A percentile compares a stretch with the other conserved stretches of the same genome.
Evolutionary conservation across 92 coral and sea anemone genomes (phyloP).

Genomic region (Porites evermanni): DNA sequence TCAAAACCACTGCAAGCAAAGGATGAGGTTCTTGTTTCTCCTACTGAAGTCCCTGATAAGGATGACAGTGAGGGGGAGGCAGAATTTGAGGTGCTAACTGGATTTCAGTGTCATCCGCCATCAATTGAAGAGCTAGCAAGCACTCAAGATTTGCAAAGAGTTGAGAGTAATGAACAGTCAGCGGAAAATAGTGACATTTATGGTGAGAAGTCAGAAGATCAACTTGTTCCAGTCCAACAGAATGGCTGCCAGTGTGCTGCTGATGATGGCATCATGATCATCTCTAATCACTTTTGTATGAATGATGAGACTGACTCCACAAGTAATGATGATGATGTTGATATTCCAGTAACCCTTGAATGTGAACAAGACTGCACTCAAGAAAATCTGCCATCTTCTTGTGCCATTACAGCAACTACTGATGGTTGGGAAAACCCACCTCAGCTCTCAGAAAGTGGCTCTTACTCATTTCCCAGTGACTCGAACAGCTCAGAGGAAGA

Average conservation of each 20-base stretch:
- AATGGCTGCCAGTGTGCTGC: slow-evolving; percentile 37
- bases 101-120: slow-evolving; percentile 71
- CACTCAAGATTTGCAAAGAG: not conserved
- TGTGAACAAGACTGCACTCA: not conserved
- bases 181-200: not conserved
- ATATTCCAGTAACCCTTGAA: slow-evolving; percentile 15
- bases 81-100: slow-evolving; percentile 87
- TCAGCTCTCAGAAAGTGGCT: slow-evolving; percentile 52
- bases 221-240: slow-evolving; percentile 15
- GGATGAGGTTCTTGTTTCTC: not conserved
- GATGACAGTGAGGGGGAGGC: slow-evolving; percentile 87
- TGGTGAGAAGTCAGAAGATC: slow-evolving; percentile 23
- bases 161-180: not conserved
- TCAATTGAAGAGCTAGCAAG: slow-evolving; percentile 37
- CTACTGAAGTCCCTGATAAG: not conserved
- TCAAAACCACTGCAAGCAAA: slow-evolving; percentile 49
- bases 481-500: slow-evolving; percentile 44
- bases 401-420: not conserved
- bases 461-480: slow-evolving; percentile 34
- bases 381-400: not conserved
- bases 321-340: not conserved
- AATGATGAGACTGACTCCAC: slow-evolving; percentile 5
- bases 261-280: slow-evolving; percentile 85
- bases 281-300: slow-evolving; percentile 68
- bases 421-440: slow-evolving; percentile 48